These are phyloP conservation scores for Sciurus carolinensis DNA, from an alignment of 2,797 vertebrate species.

Conservation along the genomic window DNA sequence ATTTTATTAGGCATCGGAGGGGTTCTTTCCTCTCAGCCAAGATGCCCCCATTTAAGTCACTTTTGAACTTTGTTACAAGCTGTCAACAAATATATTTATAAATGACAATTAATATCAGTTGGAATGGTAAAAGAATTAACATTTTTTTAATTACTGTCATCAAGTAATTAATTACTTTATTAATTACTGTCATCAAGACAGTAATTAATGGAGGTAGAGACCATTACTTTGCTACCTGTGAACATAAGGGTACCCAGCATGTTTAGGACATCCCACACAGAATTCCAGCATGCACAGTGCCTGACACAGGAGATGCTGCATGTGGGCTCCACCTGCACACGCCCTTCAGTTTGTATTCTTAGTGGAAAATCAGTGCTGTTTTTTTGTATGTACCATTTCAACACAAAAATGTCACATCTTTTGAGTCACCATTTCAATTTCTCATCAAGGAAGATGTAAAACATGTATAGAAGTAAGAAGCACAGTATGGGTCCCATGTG, in stretches of 20 bases:
- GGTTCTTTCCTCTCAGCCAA: conserved; percentile 90
- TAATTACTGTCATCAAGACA: conserved; percentile 40
- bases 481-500: neutral
- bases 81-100: conserved; percentile 86
- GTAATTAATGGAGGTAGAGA: neutral
- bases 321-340: neutral
- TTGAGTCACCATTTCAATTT: neutral
- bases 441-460: neutral
- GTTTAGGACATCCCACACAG: neutral
- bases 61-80: conserved; percentile 95
- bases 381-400: conserved; percentile 30
- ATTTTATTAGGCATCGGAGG: conserved; percentile 94
- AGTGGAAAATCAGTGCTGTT: neutral
- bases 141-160: neutral
- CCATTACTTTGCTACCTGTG: conserved; percentile 36
- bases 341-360: conserved; percentile 16
- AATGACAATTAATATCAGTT: conserved; percentile 18
- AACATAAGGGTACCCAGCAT: neutral
- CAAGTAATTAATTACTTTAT: neutral
- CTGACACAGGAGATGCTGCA: neutral
- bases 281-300: neutral
- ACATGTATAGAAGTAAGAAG: neutral
- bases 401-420: conserved; percentile 23
- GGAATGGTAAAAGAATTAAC: conserved; percentile 60
- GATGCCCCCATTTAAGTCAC: conserved; percentile 86